Percentiles rank a stretch among this genome's conserved stretches.
Conservation (phyloP, 2,888 invertebrate genomes). For the Eilema sororculum region DNA sequence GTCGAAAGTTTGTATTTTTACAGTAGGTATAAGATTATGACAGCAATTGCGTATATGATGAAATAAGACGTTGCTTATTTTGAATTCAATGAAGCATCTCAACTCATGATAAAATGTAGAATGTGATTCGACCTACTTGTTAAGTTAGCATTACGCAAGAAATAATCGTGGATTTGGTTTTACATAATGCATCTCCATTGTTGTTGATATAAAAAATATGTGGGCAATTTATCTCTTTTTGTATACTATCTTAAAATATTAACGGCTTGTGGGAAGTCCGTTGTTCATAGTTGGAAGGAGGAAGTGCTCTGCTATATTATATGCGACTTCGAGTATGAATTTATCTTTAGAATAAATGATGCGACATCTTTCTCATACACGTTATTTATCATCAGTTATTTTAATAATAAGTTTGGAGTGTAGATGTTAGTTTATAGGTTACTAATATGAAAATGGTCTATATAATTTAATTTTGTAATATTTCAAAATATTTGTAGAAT, state of each 20-base stretch:
- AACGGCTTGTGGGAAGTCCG: not conserved
- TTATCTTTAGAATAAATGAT: not conserved
- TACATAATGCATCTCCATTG: constrained; percentile 1
- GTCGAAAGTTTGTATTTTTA: not conserved
- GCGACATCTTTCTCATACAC: not conserved
- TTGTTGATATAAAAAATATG: not conserved
- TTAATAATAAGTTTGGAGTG: not conserved
- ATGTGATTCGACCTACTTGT: constrained; percentile 16
- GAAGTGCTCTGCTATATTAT: not conserved
- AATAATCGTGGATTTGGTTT: constrained; percentile 16
- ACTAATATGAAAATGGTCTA: too few species aligned
- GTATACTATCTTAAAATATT: not conserved
- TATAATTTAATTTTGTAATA: too few species aligned
- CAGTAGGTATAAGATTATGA: not conserved
- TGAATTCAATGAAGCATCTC: constrained; percentile 3
- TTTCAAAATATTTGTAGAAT: too few species aligned
- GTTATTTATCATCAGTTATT: not conserved
- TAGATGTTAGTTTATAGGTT: not conserved
- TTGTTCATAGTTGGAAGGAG: not conserved
- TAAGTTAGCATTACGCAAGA: constrained; percentile 35
- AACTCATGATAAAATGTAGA: constrained; percentile 10
- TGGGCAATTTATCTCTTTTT: not conserved
- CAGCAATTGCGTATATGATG: not conserved
- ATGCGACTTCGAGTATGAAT: not conserved
- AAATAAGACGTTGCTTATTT: not conserved